These are phyloP conservation scores for Brachionus paranguensis DNA, from an alignment of 1,140 invertebrate species.

Conservation along the genomic window DNA sequence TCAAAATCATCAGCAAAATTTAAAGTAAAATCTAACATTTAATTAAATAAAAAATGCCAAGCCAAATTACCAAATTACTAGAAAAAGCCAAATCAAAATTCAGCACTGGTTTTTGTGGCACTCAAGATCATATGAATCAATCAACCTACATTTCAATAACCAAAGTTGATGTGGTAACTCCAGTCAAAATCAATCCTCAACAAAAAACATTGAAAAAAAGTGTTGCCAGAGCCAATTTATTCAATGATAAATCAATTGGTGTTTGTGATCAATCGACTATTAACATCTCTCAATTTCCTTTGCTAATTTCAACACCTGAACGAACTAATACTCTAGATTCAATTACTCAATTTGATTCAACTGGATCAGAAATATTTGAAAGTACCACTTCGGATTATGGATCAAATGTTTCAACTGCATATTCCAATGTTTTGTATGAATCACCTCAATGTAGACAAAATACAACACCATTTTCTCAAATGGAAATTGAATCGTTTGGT, in stretches of 20 bases:
- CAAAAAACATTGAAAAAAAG: conserved; percentile 1
- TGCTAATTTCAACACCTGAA: neutral
- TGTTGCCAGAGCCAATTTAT: neutral
- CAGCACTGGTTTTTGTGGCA: neutral
- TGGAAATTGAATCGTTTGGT: neutral
- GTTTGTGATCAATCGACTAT: neutral
- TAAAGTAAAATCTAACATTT: neutral
- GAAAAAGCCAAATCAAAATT: conserved; percentile 7
- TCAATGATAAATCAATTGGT: neutral
- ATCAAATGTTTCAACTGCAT: neutral
- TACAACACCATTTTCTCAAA: neutral
- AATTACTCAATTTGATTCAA: neutral
- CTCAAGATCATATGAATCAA: neutral
- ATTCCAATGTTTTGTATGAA: neutral
- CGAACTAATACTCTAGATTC: neutral
- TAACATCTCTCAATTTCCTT: neutral
- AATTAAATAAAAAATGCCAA: neutral
- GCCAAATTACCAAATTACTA: neutral
- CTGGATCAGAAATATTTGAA: neutral
- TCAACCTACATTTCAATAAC: neutral
- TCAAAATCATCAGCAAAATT: neutral
- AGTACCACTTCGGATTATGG: neutral
- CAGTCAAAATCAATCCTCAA: neutral
- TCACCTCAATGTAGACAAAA: neutral
- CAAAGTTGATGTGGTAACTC: neutral